A percentile compares a stretch with the other conserved stretches of the same genome.
Evolutionary conservation across 2,888 invertebrate species (phyloP).

Genomic region (Fragum fragum): DNA sequence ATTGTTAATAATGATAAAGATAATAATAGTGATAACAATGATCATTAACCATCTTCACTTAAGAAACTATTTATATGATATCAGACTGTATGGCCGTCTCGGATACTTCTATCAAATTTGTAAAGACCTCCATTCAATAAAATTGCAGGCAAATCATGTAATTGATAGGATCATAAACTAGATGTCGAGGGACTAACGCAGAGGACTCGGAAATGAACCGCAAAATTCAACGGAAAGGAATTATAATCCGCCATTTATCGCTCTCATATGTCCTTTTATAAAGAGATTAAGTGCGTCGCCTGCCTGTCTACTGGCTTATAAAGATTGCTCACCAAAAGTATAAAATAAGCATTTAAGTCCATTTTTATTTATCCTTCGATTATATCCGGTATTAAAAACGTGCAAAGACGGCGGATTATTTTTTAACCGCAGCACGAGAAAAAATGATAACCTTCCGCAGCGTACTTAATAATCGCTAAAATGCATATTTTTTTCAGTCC

Average conservation of each 20-base stretch:
- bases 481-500: no score
- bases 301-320: conserved; percentile 17
- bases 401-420: conserved; percentile 1
- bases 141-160: conserved; percentile 21
- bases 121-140: neutral
- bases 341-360: conserved; percentile 31
- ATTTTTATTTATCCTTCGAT: conserved; percentile 31
- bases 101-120: no score
- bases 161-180: conserved; percentile 21
- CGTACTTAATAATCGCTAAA: no score
- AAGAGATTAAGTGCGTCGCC: conserved; percentile 21
- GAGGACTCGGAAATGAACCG: conserved; percentile 49
- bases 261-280: conserved; percentile 32
- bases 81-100: no score
- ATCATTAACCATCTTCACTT: no score
- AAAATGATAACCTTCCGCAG: no score
- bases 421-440: neutral
- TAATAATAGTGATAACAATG: no score
- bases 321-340: conserved; percentile 16
- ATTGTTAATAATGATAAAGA: no score
- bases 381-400: conserved; percentile 28
- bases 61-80: no score
- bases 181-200: conserved; percentile 12
- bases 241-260: conserved; percentile 58
- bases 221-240: conserved; percentile 55